phyloP scores from a whole-genome alignment of 2,113 vertebrate genomes.

The Forbesichthys agassizii region DNA sequence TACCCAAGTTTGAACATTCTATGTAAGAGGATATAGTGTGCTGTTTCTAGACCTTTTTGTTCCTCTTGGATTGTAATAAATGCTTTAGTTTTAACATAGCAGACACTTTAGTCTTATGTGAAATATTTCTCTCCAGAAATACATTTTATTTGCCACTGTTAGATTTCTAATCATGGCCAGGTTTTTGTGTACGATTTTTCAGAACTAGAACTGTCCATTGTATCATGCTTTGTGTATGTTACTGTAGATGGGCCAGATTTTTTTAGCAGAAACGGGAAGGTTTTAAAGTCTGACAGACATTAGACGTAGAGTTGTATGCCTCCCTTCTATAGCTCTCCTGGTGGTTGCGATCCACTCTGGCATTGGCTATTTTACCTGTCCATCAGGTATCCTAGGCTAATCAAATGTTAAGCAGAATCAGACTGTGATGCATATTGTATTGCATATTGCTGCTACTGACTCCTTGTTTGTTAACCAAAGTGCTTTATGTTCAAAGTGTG shows the following conservation, averaged over 20 bases:
- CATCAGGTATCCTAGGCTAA: too few relatives aligned
- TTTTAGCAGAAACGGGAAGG: constrained; percentile 21
- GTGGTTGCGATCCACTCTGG: constrained; percentile 1
- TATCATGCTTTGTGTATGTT: constrained; percentile 33
- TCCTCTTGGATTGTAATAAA: constrained; percentile 46
- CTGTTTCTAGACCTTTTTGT: constrained; percentile 32
- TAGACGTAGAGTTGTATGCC: constrained; percentile 21
- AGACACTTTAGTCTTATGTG: constrained; percentile 4
- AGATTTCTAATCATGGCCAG: constrained; percentile 22
- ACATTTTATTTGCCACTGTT: neutral
- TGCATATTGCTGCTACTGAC: neutral
- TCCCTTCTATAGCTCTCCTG: neutral
- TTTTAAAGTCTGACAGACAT: constrained; percentile 39
- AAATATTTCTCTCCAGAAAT: neutral
- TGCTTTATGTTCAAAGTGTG: constrained; percentile 13
- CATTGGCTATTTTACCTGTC: neutral
- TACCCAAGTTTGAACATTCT: too few relatives aligned
- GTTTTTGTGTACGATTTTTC: constrained; percentile 12
- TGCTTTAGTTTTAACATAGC: constrained; percentile 4
- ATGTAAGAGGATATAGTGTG: neutral
- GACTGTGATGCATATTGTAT: too few relatives aligned
- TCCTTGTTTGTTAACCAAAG: neutral
- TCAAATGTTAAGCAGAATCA: neutral
- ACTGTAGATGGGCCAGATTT: neutral
- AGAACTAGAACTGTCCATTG: constrained; percentile 10